A percentile compares a stretch with the other conserved stretches of the same genome.
Conservation (phyloP, 2,797 vertebrate genomes). For the Gephyroberyx darwinii region DNA sequence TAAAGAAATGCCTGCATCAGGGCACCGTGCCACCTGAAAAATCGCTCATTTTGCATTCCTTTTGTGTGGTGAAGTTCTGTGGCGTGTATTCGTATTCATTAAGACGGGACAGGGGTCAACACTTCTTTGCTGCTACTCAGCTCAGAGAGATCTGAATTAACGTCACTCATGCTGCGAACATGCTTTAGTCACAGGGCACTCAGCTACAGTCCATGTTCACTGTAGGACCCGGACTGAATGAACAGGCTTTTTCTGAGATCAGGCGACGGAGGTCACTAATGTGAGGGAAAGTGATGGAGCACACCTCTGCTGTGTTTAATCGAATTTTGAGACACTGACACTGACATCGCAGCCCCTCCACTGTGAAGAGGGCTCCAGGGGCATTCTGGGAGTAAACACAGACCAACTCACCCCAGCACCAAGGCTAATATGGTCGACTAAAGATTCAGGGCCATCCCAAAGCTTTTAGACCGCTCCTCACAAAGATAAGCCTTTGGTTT, state of each 20-base stretch:
- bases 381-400: conserved; percentile 1
- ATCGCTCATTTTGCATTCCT: neutral
- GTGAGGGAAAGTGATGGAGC: conserved; percentile 32
- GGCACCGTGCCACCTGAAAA: conserved; percentile 14
- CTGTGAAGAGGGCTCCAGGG: neutral
- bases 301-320: conserved; percentile 21
- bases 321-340: conserved; percentile 28
- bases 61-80: conserved; percentile 13
- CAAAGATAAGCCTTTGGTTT: neutral
- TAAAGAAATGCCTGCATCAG: neutral
- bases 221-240: neutral
- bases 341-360: neutral
- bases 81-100: conserved; percentile 19
- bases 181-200: conserved; percentile 19
- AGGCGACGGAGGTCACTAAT: conserved; percentile 44
- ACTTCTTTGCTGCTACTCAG: conserved; percentile 36
- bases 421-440: neutral
- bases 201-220: conserved; percentile 20
- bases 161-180: neutral
- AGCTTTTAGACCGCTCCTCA: neutral
- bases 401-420: neutral
- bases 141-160: conserved; percentile 44
- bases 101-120: conserved; percentile 38
- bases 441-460: neutral
- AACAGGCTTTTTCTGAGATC: conserved; percentile 25